Percentiles rank a stretch among this genome's conserved stretches.
These are phyloP conservation scores for Acronicta psi DNA, from an alignment of 2,888 invertebrate species.

Conservation along the genomic window DNA sequence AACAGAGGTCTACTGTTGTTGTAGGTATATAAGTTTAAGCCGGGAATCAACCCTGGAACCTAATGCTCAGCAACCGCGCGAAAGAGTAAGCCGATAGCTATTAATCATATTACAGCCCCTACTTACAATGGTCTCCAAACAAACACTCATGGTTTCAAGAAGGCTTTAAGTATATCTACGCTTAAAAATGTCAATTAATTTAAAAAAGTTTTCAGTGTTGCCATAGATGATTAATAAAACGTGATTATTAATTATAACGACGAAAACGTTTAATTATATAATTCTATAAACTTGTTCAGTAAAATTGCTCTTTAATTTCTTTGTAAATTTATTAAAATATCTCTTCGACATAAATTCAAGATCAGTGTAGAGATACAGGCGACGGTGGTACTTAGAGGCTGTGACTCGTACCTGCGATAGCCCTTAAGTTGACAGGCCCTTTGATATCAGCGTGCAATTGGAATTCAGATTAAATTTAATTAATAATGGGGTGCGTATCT, in stretches of 20 bases:
- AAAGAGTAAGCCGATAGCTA: too few species aligned
- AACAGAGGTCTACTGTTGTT: too few species aligned
- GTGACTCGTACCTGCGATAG: constrained; percentile 57
- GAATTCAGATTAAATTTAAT: constrained; percentile 67
- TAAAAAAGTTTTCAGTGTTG: too few species aligned
- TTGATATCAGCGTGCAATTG: constrained; percentile 62
- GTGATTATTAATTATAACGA: constrained; percentile 1
- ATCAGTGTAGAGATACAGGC: constrained; percentile 47
- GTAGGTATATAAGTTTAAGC: too few species aligned
- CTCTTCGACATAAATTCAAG: constrained; percentile 53
- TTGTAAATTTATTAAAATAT: constrained; percentile 28
- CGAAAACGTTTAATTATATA: neutral
- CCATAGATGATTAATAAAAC: neutral
- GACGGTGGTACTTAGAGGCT: constrained; percentile 33
- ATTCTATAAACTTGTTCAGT: neutral
- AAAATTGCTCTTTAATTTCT: constrained; percentile 10
- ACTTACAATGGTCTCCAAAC: too few species aligned
- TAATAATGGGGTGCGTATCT: constrained; percentile 51
- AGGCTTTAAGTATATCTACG: too few species aligned
- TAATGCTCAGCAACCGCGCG: too few species aligned
- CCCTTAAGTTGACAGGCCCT: constrained; percentile 57
- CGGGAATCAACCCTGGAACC: too few species aligned
- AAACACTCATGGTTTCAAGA: too few species aligned
- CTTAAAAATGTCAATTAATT: too few species aligned
- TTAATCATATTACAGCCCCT: too few species aligned